Evolutionary conservation across 2,797 vertebrate species (phyloP), one percentile per base, ranked within the genome.

Genomic region (Gobionotothen gibberifrons): DNA sequence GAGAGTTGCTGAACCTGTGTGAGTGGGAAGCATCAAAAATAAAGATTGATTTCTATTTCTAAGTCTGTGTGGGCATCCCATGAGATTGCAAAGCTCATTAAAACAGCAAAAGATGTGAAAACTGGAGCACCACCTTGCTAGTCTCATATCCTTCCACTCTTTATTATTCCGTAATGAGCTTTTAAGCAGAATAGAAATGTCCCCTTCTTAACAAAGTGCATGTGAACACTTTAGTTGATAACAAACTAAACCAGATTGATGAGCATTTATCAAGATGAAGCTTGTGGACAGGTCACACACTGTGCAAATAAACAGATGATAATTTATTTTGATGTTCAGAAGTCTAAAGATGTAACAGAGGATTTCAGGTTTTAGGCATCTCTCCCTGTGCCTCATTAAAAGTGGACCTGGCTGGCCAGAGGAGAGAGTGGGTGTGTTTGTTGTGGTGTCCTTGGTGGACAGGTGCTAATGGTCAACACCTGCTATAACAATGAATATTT

Each of bases 351-450:
- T 42, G 12, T 19, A 49, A 21, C 12, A 40, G 15, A 49, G 5
- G 17, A 74, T 14, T 16, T 66, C 46, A 52, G 9, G 47, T 69
- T 53, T 14, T 39, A 6, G 54, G n/a, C 52, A 16, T 69, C 61
- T 60, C 40, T 44, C 9, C 17, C 0, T 65, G 43, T 47, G 46
- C 53, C 69, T 84, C 70, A 77, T 84, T 81, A 88, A 90, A 81
- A 69, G 4, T 67, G 46, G 78, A 81, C 72, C 53, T 78, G 53
- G 32, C 48, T 47, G 53, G 29, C 17, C 58, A 49, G 61, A 78
- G 49, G 49, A 78, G 43, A 39, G 43, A 29, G 55, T 66, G 69
- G 53, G 66, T 75, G 57, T 54, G 39, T 61, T 29, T 58, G 61
- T 56, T 66, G 69, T 72, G 19, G 10, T 72, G 63, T 72, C 54